These are phyloP conservation scores for Amphilophus citrinellus DNA, from an alignment of 2,113 vertebrate species.

Conservation along the genomic window DNA sequence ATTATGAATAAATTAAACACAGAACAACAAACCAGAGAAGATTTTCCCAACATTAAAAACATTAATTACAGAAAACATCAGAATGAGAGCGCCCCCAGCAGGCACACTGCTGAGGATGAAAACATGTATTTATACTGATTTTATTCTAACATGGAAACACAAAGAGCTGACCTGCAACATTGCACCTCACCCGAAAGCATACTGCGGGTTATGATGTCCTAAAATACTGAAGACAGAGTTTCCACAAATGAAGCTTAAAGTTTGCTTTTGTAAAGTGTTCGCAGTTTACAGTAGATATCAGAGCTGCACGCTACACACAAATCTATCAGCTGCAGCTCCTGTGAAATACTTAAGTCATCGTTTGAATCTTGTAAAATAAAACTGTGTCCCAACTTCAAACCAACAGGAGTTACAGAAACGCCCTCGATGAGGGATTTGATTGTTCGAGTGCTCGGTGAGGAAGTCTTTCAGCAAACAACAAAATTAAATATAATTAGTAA, in stretches of 20 bases:
- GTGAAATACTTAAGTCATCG: background rate
- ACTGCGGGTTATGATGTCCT: background rate
- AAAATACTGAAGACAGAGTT: background rate
- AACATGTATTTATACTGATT: background rate
- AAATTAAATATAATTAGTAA: background rate
- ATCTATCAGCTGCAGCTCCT: background rate
- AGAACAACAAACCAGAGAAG: slow-evolving; percentile 3
- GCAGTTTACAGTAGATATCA: fast-evolving
- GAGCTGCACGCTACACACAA: background rate
- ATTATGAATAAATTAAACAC: slow-evolving; percentile 40
- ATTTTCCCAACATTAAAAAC: background rate
- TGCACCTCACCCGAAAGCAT: slow-evolving; percentile 52
- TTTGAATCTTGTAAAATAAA: background rate
- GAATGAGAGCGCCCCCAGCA: background rate
- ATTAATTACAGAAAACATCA: slow-evolving; percentile 9
- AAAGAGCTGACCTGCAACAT: slow-evolving; percentile 25
- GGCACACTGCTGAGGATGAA: background rate
- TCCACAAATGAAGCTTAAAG: background rate
- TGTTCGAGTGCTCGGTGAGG: background rate
- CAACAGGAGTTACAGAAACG: background rate
- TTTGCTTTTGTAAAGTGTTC: background rate
- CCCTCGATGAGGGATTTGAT: background rate
- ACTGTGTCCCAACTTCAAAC: background rate
- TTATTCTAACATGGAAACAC: background rate
- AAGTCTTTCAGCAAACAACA: background rate